Base-by-base conservation (phyloP, 1,140 invertebrate genomes). In the Scaptomyza montana region DNA sequence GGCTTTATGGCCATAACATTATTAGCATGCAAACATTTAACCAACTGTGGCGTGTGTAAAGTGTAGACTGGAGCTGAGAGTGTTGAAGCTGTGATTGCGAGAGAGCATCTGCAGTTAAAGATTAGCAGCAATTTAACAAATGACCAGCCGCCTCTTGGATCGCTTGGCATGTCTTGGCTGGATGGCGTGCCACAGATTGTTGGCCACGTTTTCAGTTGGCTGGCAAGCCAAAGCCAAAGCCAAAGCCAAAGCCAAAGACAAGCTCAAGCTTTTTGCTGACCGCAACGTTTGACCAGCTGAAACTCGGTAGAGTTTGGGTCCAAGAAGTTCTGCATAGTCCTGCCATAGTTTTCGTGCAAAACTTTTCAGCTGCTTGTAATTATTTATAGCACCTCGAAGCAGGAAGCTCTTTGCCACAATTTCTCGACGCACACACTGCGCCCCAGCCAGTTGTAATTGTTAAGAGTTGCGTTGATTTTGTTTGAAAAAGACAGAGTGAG, bases 301-400 rank as follows among this genome's bases (percentile, higher is more conserved):
- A 33, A 7, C 5, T 5, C 30, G 30, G 7, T 5, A 33, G 30
- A 33, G 30, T 6, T 33, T 33, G 30, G 30, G 55, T 33, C 28
- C 53, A 12, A 69, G 33, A 73, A 73, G 64, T 73, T 61, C 50
- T 73, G 64, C 70, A 72, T 72, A 72, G 62, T 72, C 69, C 28
- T 28, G 19, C 66, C 50, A 21, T 74, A 64, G 57, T 78, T 78
- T 59, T 78, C 56, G 56, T 59, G 63, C 69, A 55, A 71, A 79
- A 76, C 50, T 82, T 85, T 68, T 65, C 67, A 80, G 67, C 78
- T 80, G 80, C 51, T 85, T 85, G 77, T 80, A 85, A 82, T 82
- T 82, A 82, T 85, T 82, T 82, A 82, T 82, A 84, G 80, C 80
- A 80, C 80, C 80, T 73, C 55, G 50, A 41, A 57, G 56, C 51